A percentile compares a stretch with the other conserved stretches of the same genome.
Evolutionary conservation across 2,888 invertebrate genomes (phyloP).

Genomic region (Heterodera filipjevi): DNA sequence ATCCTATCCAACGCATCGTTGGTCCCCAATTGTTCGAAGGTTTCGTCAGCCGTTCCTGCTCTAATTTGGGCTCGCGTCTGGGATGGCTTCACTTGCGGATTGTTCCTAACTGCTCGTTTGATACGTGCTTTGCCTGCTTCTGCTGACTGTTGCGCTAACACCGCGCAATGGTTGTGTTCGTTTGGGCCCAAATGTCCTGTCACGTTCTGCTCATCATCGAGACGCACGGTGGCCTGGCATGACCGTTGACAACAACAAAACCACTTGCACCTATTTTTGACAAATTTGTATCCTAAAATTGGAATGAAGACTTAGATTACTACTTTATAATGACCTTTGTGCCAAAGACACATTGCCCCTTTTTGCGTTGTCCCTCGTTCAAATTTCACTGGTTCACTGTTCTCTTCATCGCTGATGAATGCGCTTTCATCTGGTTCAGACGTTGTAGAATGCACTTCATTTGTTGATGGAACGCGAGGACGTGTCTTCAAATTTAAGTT

Average conservation of each 20-base stretch:
- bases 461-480: background rate
- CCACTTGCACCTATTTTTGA: background rate
- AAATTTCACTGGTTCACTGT: slow-evolving; percentile 8
- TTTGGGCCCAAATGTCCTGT: background rate
- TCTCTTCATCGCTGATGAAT: background rate
- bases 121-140: no score
- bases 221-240: background rate
- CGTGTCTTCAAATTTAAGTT: background rate
- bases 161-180: no score
- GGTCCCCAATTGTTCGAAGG: background rate
- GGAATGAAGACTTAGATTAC: background rate
- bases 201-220: background rate
- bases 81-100: no score
- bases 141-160: no score
- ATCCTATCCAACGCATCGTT: background rate
- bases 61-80: no score
- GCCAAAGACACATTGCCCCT: background rate
- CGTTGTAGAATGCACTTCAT: background rate
- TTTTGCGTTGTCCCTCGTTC: slow-evolving; percentile 12
- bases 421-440: background rate
- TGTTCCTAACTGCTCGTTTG: no score
- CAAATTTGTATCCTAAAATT: slow-evolving; percentile 5
- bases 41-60: background rate
- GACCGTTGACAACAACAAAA: background rate
- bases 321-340: background rate